phyloP scores from a whole-genome alignment of 2,797 vertebrate genomes.

The Delichon dasypus region DNA sequence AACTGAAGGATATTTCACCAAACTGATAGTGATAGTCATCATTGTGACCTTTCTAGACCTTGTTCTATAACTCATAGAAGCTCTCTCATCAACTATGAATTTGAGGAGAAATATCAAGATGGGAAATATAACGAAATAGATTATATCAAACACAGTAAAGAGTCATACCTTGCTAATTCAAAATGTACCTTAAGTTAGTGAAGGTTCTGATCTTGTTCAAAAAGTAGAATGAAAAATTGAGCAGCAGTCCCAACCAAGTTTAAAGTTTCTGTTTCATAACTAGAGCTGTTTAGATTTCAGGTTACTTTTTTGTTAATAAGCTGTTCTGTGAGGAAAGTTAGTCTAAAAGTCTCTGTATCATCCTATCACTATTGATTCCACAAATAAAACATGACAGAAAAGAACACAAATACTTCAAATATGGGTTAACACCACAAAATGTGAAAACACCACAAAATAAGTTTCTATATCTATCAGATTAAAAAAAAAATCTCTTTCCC shows the following conservation, averaged over 20 bases:
- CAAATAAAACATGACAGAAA: background rate
- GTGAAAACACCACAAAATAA: background rate
- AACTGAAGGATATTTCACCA: background rate
- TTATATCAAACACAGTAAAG: background rate
- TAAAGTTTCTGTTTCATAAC: background rate
- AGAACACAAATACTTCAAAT: background rate
- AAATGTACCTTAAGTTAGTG: background rate
- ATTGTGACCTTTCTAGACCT: background rate
- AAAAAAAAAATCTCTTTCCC: rapidly evolving
- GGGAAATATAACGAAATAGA: background rate
- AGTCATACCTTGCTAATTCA: background rate
- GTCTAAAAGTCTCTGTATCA: background rate
- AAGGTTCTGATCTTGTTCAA: background rate
- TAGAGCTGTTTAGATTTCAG: background rate
- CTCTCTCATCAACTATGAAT: background rate
- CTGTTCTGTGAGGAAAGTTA: background rate
- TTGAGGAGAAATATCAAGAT: background rate
- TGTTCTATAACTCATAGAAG: background rate
- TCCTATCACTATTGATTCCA: background rate
- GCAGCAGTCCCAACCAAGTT: background rate
- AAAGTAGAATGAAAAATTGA: background rate
- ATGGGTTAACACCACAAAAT: background rate
- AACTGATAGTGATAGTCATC: background rate
- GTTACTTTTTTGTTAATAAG: background rate
- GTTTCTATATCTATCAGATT: background rate